These are phyloP conservation scores for Fistularia commersonii DNA, from an alignment of 2,797 vertebrate genomes.

Conservation along the genomic window DNA sequence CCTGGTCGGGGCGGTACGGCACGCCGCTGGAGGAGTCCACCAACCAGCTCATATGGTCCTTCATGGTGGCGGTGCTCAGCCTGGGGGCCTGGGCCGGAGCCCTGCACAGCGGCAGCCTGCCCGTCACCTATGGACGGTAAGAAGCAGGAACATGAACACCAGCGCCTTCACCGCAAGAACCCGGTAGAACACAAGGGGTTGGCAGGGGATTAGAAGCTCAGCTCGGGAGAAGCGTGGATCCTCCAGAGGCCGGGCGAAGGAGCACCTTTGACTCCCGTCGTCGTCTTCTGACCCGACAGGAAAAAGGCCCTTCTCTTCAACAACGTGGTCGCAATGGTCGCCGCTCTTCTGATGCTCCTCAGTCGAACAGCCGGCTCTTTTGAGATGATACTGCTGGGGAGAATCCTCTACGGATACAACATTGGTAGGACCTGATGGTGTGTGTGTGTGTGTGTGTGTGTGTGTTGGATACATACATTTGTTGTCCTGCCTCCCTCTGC, in stretches of 20 bases:
- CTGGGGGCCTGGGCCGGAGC: constrained; percentile 71
- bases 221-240: too few species aligned
- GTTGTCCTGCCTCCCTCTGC: constrained; percentile 5
- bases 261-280: neutral
- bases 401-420: constrained; percentile 75
- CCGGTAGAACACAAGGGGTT: too few species aligned
- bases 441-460: neutral
- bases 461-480: too few species aligned
- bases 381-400: constrained; percentile 79
- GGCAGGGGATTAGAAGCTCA: too few species aligned
- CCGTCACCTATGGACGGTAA: constrained; percentile 76
- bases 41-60: constrained; percentile 75
- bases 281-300: constrained; percentile 49
- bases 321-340: constrained; percentile 70
- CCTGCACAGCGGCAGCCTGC: constrained; percentile 65
- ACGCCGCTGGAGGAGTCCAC: constrained; percentile 51
- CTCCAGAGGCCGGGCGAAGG: too few species aligned
- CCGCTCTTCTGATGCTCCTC: constrained; percentile 72
- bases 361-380: constrained; percentile 69
- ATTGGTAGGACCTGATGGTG: constrained; percentile 61
- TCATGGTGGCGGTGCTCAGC: constrained; percentile 72
- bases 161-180: too few species aligned
- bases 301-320: constrained; percentile 75
- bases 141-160: constrained; percentile 17
- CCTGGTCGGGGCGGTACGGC: constrained; percentile 67